phyloP scores from a whole-genome alignment of 2,797 vertebrate genomes.

The Petrocephalus sullivani region DNA sequence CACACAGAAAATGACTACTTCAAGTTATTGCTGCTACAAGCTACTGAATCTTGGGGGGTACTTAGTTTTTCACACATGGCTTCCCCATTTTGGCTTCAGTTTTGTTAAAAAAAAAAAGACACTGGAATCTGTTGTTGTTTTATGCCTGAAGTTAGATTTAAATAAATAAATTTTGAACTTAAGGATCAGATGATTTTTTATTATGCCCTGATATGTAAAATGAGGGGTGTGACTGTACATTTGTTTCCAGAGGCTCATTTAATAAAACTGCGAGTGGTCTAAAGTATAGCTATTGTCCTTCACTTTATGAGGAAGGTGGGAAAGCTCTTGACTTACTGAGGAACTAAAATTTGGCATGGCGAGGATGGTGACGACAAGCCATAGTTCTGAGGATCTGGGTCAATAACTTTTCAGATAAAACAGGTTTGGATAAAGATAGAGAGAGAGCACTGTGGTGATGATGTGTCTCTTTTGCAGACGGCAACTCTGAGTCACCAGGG shows the following conservation, averaged over 20 bases:
- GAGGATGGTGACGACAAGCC: background rate
- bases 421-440: slow-evolving; percentile 8
- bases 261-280: background rate
- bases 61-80: no score
- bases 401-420: background rate
- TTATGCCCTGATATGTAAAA: no score
- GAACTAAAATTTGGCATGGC: background rate
- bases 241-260: background rate
- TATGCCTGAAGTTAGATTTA: no score
- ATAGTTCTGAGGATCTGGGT: background rate
- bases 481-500: slow-evolving; percentile 17
- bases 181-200: no score
- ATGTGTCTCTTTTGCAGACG: slow-evolving; percentile 19
- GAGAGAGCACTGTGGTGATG: background rate
- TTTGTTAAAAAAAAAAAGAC: no score
- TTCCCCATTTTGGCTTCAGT: no score
- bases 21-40: no score
- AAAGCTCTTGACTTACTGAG: background rate
- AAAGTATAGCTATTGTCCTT: background rate
- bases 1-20: no score
- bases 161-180: no score
- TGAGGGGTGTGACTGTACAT: background rate
- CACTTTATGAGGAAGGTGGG: background rate
- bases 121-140: no score
- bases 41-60: no score